phyloP scores from a whole-genome alignment of 2,888 invertebrate species.

The Polymixis lichenea region DNA sequence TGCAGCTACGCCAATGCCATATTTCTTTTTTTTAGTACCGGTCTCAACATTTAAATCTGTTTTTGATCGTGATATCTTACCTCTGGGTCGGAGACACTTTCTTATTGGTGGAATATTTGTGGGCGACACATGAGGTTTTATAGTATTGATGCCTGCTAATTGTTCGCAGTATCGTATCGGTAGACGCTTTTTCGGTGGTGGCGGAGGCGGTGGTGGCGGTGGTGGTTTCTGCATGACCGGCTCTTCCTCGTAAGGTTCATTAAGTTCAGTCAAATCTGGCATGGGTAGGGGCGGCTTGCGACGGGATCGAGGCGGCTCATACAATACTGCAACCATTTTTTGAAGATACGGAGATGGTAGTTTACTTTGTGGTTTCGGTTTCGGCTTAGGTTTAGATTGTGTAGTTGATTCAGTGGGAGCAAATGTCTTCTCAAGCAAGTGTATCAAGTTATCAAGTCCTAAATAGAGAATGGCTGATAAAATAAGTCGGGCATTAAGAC shows the following conservation, averaged over 20 bases:
- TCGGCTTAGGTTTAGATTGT: constrained; percentile 66
- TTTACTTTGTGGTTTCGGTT: constrained; percentile 69
- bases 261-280: constrained; percentile 81
- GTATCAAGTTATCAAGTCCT: constrained; percentile 78
- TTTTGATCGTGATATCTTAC: constrained; percentile 69
- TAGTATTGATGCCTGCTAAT: constrained; percentile 76
- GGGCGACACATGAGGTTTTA: constrained; percentile 72
- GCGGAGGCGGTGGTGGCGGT: constrained; percentile 81
- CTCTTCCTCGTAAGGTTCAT: constrained; percentile 82
- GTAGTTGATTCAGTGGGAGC: constrained; percentile 69
- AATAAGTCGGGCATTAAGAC: constrained; percentile 80
- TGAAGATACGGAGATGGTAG: constrained; percentile 82
- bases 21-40: constrained; percentile 72
- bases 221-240: constrained; percentile 74
- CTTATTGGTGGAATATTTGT: constrained; percentile 28
- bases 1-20: constrained; percentile 71
- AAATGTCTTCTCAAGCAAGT: constrained; percentile 77
- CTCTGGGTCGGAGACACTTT: constrained; percentile 26
- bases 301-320: constrained; percentile 72
- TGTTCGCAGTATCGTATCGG: constrained; percentile 78
- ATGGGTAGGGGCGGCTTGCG: constrained; percentile 75
- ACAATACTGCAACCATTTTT: constrained; percentile 77
- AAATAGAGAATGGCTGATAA: constrained; percentile 83
- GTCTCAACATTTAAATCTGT: constrained; percentile 64
- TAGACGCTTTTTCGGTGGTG: constrained; percentile 81